Base-by-base conservation (phyloP, 2,797 vertebrate genomes). In the Tinamus major region DNA sequence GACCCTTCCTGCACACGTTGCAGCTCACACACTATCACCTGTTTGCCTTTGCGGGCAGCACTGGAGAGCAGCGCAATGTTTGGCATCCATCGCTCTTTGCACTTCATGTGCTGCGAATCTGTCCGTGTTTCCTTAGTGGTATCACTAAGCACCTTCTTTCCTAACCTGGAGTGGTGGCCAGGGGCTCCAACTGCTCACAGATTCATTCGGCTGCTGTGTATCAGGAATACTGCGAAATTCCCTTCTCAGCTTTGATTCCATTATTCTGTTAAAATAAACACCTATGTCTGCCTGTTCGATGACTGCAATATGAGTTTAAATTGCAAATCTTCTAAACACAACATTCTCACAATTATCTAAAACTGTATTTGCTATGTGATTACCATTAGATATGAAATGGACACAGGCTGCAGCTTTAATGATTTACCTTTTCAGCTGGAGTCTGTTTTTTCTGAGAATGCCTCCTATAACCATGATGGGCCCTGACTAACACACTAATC, bases 1-100 rank as follows among this genome's bases (percentile, higher is more conserved):
- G 76, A 92, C 55, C 31, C 53, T 84, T 92, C 0, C 0, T 37
- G 42, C 17, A 2, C n/a, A 0, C 0, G 3, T 44, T 15, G 27
- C 49, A 76, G 46, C 29, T 49, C 86, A 82, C 75, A 18, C 0
- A 1, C 62, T 27, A 6, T 17, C 1, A 82, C 46, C 75, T n/a
- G 27, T 56, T 27, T 64, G 77, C 39, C 56, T 77, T 93, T 91
- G 75, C 70, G 13, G 68, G 27, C 59, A 85, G 37, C 11, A 70
- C 16, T 33, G 31, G 37, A 65, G 26, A 78, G 53, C 48, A 61
- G 65, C 79, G 75, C 83, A 77, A 35, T 0, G 0, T 61, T 29
- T 2, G 1, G 79, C 72, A n/a, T n/a, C 75, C 37, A 5, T 2
- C 21, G 29, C 41, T 41, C 26, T 69, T 74, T 33, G 51, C 29